phyloP scores from a whole-genome alignment of 2,113 vertebrate genomes.

The Ranitomeya imitator region DNA sequence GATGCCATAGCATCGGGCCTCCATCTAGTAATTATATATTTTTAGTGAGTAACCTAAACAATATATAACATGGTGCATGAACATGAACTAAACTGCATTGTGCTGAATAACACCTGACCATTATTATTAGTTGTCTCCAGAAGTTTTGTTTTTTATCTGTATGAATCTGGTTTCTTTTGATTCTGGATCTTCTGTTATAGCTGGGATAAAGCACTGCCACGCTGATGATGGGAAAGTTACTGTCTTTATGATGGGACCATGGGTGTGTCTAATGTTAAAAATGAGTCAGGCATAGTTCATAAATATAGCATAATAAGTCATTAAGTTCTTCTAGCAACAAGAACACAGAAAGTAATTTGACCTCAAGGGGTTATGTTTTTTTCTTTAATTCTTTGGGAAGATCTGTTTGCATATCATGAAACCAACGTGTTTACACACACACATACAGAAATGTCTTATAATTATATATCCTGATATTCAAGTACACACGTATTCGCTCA shows the following conservation, averaged over 20 bases:
- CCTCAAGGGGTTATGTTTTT: conserved; percentile 1
- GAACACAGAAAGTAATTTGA: conserved; percentile 8
- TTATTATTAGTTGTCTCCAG: neutral
- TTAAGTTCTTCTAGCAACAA: conserved; percentile 22
- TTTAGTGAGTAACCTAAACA: neutral
- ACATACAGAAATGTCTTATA: neutral
- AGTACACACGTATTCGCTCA: neutral
- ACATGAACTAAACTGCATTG: neutral
- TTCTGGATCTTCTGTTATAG: neutral
- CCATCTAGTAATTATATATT: neutral
- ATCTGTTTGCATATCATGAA: neutral
- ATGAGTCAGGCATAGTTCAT: conserved; percentile 42
- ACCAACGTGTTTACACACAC: neutral
- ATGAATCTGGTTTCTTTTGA: neutral
- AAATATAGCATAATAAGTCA: conserved; percentile 44
- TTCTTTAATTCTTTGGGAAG: neutral
- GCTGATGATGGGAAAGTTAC: conserved; percentile 9
- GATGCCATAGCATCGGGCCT: too few species aligned
- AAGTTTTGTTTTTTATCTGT: neutral
- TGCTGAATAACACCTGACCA: neutral
- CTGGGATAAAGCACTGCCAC: neutral
- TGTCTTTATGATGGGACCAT: conserved; percentile 14
- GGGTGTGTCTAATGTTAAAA: conserved; percentile 43
- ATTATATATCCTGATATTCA: neutral
- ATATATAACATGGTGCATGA: neutral